Evolutionary conservation across 2,113 vertebrate species (phyloP).

Genomic region (Hepsetus odoe): DNA sequence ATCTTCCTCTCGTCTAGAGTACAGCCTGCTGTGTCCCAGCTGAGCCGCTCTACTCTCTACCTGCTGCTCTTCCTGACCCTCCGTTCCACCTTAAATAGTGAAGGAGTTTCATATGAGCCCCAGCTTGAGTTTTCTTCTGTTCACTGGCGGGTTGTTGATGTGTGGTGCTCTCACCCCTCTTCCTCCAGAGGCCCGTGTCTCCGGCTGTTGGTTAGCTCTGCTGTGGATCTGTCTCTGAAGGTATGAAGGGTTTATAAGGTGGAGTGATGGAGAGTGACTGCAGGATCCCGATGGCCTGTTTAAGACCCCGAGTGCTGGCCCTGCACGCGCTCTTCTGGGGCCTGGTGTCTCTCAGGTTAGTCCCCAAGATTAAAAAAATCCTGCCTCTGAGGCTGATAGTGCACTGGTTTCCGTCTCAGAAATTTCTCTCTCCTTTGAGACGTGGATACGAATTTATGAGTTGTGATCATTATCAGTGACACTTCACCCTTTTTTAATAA

Average conservation of each 20-base stretch:
- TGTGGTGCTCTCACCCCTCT: not conserved
- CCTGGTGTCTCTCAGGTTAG: slow-evolving; percentile 63
- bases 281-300: slow-evolving; percentile 59
- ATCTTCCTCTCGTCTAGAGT: too few relatives aligned
- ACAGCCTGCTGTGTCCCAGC: too few relatives aligned
- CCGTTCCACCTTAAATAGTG: not conserved
- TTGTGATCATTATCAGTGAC: not conserved
- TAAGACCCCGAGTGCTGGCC: slow-evolving; percentile 58
- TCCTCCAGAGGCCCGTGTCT: not conserved
- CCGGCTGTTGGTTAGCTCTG: not conserved
- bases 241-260: slow-evolving; percentile 12
- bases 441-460: not conserved
- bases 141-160: not conserved
- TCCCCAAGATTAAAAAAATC: not conserved
- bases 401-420: not conserved
- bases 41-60: too few relatives aligned
- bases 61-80: not conserved
- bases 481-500: not conserved
- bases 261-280: slow-evolving; percentile 64
- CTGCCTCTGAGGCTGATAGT: not conserved
- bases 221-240: not conserved
- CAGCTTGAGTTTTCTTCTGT: too few relatives aligned
- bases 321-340: slow-evolving; percentile 65
- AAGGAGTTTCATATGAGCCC: too few relatives aligned
- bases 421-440: not conserved